Evolutionary conservation across 2,797 vertebrate genomes (phyloP), one percentile per base, ranked within the genome.

Genomic region (Babyrousa celebensis): DNA sequence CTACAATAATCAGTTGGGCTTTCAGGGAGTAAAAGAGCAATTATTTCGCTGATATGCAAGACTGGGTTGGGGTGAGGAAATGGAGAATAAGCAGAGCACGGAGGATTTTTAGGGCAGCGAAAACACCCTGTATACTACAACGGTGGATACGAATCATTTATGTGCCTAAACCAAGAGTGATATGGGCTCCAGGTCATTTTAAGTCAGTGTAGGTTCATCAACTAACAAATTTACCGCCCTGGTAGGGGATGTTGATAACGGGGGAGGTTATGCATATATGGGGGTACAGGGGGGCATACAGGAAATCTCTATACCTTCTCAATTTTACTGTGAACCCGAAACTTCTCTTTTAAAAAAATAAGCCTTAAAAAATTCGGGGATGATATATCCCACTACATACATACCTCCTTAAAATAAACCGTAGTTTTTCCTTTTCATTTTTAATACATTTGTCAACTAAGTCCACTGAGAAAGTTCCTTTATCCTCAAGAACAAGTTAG

Each of bases 371-470:
- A 52, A 29, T 7, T 27, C 7, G 71, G 18, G 77, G 25, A 56
- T 58, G 20, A 23, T 10, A 27, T 25, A 23, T 27, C 20, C 32
- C 7, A 63, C n/a, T 87, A 29, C 52, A 63, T n/a, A 48, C 18
- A 62, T n/a, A 79, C 12, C 60, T 94, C 56, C 16, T 88, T 75
- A 78, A 74, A 92, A 65, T 21, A 87, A 68, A 60, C 54, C 25
- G 43, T 12, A 11, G 5, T 4, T 71, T 71, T 90, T 88, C 43
- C 75, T 93, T 94, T 92, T 23, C 20, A 1, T 93, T 70, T 82
- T 63, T 48, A 85, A 88, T 29, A 18, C 29, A 62, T 27, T 43
- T 88, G 77, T 68, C n/a, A 40, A 40, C 9, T 18, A 87, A 75
- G n/a, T 29, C 77, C 62, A 62, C 29, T 58, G 15, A 70, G 43